Base-by-base conservation (phyloP, 2,797 vertebrate species). In the Crocodylus rhombifer region DNA sequence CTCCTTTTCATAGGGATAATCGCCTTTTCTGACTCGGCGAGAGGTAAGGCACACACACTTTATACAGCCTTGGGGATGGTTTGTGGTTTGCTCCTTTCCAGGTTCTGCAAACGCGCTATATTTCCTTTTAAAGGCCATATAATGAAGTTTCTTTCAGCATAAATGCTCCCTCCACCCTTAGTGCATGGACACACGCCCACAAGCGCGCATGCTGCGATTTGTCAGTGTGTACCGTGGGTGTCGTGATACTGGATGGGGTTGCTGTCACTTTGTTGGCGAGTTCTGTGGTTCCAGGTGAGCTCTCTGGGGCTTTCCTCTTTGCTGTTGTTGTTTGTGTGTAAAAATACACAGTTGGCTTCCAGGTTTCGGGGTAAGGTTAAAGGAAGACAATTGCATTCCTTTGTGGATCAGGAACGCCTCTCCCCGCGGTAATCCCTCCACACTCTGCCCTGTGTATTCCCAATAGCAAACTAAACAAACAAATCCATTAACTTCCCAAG, bases 1-100 rank as follows among this genome's bases (percentile, higher is more conserved):
- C 95, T 98, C 42, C 93, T 98, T 77, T 56, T 98, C 2, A 95
- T 95, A 62, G 98, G 97, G 93, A 96, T 97, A 77, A 77, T 98
- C 62, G 95, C 94, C 0, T 93, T 98, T 83, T 97, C 96, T 7
- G 96, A 97, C 92, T 97, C 97, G 0, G 98, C 97, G 1, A 96
- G 98, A 97, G 98, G 98, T 98, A 95, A 98, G 98, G 90, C 73
- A 13, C 63, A 21, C 0, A 4, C 2, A 13, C 71, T 13, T 11
- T 16, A 17, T 7, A 28, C 51, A 25, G 14, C 18, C 18, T 55
- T 23, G 26, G 10, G 8, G 26, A 23, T 16, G 74, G 25, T 36
- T 56, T 26, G 51, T 56, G 51, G 51, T 14, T 76, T 30, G 42
- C 28, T 5, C 51, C 79, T 65, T 67, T 57, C 16, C 62, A 0